Base-by-base conservation (phyloP, 2,888 invertebrate genomes). In the Sphaerophoria rueppellii region DNA sequence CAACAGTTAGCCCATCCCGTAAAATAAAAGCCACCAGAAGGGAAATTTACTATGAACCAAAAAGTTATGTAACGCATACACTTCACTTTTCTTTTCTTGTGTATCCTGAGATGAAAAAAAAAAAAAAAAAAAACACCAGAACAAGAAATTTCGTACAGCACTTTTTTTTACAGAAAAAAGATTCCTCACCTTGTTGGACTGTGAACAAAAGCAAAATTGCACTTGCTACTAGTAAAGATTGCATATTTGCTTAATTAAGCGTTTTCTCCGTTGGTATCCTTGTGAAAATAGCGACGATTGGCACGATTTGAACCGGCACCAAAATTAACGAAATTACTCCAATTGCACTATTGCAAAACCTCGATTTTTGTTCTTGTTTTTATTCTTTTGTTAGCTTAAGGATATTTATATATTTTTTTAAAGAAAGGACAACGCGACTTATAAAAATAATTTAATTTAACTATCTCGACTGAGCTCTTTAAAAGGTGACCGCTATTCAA, bases 111-210 rank as follows among this genome's bases (percentile, higher is more conserved):
- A 54, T 5, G 16, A 16, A 24, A 16, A 5, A 43, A 14, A 57
- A 65, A 65, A 50, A 55, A 52, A n/a, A n/a, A n/a, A 24, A 24
- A 24, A 24, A 2, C 24, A 24, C 24, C 24, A 24, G 24, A 24
- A 24, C 24, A 24, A 24, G 24, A 24, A 24, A 24, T 24, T 24
- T 14, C 24, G 5, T 35, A 37, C 16, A 65, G 67, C 35, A 73
- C 61, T 60, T 48, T 43, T 50, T 50, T 78, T 75, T 48, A 46
- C 16, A 43, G 32, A 65, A 70, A 70, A 55, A 72, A 76, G 40
- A 81, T 61, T 89, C 89, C 89, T 91, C 90, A 91, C 93, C 93
- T 93, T 91, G 90, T 88, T 92, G 91, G 87, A 91, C 90, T 87
- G 90, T 90, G 88, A 92, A 89, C 87, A 91, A 89, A 87, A 92